Evolutionary conservation across 2,888 invertebrate genomes (phyloP).

Genomic region (Meandrusa payeni): DNA sequence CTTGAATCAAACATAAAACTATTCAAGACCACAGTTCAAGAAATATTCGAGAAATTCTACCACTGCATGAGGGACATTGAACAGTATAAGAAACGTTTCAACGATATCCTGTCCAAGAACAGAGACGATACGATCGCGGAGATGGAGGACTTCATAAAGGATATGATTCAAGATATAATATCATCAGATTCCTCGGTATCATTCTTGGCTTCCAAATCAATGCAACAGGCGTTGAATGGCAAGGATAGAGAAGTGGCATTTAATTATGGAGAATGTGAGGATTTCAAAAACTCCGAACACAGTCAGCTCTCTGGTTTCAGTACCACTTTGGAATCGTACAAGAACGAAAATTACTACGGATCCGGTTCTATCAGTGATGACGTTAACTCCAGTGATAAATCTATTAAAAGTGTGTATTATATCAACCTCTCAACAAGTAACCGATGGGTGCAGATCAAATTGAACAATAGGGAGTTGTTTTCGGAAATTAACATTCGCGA

Average conservation of each 20-base stretch:
- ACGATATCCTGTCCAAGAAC: slow-evolving; percentile 56
- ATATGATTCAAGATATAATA: slow-evolving; percentile 62
- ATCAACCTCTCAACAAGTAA: slow-evolving; percentile 44
- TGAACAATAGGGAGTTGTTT: slow-evolving; percentile 48
- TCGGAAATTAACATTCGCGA: slow-evolving; percentile 62
- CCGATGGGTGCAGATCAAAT: slow-evolving; percentile 49
- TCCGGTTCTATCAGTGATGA: slow-evolving; percentile 50
- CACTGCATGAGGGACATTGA: slow-evolving; percentile 58
- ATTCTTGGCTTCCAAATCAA: slow-evolving; percentile 23
- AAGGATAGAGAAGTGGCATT: slow-evolving; percentile 6
- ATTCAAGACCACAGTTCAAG: slow-evolving; percentile 59
- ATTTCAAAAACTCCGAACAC: neutral
- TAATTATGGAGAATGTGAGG: neutral
- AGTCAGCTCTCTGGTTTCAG: slow-evolving; percentile 25
- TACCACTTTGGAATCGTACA: slow-evolving; percentile 47
- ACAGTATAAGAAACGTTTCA: slow-evolving; percentile 54
- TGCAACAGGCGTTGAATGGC: neutral
- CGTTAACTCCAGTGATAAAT: slow-evolving; percentile 28
- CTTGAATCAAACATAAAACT: slow-evolving; percentile 62
- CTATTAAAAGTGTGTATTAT: slow-evolving; percentile 42
- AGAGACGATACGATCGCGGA: slow-evolving; percentile 49
- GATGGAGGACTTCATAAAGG: slow-evolving; percentile 65
- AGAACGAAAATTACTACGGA: slow-evolving; percentile 52
- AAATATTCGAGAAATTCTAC: slow-evolving; percentile 64
- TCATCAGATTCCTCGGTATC: slow-evolving; percentile 45